phyloP scores from a whole-genome alignment of 2,113 vertebrate genomes.

The Hydrochoerus hydrochaeris region DNA sequence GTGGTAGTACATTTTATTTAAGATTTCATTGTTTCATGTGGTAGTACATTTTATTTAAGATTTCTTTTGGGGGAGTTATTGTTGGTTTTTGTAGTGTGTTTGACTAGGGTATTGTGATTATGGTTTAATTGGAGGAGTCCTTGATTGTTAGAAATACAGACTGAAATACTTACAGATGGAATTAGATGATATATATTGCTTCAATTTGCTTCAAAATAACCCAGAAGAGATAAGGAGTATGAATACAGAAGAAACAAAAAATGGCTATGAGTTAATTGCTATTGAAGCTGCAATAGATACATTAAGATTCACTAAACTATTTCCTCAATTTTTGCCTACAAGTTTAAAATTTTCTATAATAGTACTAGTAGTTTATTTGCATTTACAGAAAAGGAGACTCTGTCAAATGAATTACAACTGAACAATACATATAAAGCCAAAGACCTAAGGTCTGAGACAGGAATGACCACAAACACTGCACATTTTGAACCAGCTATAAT shows the following conservation, averaged over 20 bases:
- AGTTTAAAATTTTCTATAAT: not conserved
- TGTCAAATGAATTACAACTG: not conserved
- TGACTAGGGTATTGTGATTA: conserved; percentile 39
- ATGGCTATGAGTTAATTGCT: not conserved
- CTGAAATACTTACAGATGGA: conserved; percentile 67
- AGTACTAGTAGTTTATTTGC: not conserved
- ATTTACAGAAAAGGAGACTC: conserved; percentile 2
- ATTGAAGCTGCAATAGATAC: not conserved
- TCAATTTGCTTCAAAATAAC: conserved; percentile 49
- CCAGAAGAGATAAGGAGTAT: not conserved
- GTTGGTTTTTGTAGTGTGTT: conserved; percentile 63
- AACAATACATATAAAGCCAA: not conserved
- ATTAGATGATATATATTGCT: conserved; percentile 59
- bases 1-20: conserved; percentile 57
- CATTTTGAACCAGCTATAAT: not conserved
- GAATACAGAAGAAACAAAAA: not conserved
- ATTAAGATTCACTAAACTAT: not conserved
- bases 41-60: conserved; percentile 64
- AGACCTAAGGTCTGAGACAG: not conserved
- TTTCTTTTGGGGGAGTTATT: conserved; percentile 11
- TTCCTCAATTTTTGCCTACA: not conserved
- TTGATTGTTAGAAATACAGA: conserved; percentile 47
- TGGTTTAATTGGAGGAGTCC: conserved; percentile 35
- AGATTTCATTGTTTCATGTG: conserved; percentile 57
- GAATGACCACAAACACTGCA: not conserved